Evolutionary conservation across 2,888 invertebrate genomes (phyloP).

Genomic region (Leucania comma): DNA sequence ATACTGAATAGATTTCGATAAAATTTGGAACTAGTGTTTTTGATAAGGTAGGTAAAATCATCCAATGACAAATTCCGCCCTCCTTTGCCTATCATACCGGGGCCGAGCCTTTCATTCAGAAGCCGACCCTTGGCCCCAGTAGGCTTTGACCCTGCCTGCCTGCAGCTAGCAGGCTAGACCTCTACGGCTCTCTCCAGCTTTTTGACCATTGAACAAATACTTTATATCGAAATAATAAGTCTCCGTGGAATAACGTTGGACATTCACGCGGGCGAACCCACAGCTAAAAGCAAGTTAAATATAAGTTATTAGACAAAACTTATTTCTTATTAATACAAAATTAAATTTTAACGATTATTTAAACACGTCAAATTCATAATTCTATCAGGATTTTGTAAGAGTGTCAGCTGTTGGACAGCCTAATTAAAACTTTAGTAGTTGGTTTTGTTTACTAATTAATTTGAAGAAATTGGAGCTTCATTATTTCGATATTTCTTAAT

Average conservation of each 20-base stretch:
- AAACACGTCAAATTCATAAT: conserved; percentile 5
- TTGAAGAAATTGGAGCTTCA: not conserved
- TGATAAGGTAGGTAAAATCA: no score
- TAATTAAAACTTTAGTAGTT: conserved; percentile 38
- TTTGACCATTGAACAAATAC: not conserved
- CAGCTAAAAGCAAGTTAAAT: not conserved
- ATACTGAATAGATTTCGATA: not conserved
- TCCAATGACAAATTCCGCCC: no score
- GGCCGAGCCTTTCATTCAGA: no score
- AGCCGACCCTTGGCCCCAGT: no score
- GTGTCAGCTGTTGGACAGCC: conserved; percentile 21
- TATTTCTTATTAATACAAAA: no score
- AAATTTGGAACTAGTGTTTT: no score
- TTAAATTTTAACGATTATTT: not conserved
- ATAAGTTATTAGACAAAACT: not conserved
- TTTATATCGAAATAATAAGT: not conserved
- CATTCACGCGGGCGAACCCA: no score
- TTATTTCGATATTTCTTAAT: not conserved
- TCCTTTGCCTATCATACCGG: no score
- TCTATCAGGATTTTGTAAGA: conserved; percentile 5
- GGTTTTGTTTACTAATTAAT: conserved; percentile 24
- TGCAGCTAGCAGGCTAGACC: no score
- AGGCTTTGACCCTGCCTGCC: no score
- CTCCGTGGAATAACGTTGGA: no score
- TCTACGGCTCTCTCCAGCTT: no score